phyloP scores from a whole-genome alignment of 2,113 vertebrate species.

The Phoenicopterus ruber region DNA sequence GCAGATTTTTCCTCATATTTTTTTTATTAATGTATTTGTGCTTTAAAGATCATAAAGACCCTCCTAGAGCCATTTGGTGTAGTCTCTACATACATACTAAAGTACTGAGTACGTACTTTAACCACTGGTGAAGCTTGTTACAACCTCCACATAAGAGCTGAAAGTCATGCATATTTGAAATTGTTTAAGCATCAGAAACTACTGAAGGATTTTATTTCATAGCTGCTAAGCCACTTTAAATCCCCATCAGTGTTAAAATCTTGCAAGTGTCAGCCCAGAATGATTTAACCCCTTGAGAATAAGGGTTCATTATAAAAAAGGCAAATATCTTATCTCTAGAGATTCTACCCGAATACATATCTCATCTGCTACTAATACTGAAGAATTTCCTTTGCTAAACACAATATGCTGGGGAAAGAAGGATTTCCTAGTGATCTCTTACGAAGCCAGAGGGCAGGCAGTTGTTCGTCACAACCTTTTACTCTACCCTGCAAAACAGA shows the following conservation, averaged over 20 bases:
- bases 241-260: slow-evolving; percentile 27
- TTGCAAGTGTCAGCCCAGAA: slow-evolving; percentile 5
- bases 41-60: slow-evolving; percentile 3
- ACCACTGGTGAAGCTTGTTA: not conserved
- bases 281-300: not conserved
- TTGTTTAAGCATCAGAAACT: slow-evolving; percentile 35
- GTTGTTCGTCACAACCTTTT: not conserved
- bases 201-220: slow-evolving; percentile 6
- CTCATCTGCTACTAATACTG: not conserved
- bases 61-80: not conserved
- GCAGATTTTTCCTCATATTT: not conserved
- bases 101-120: not conserved
- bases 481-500: not conserved
- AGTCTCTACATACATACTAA: not conserved
- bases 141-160: not conserved
- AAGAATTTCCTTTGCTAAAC: not conserved
- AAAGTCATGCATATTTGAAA: slow-evolving; percentile 42
- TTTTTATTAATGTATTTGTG: slow-evolving; percentile 12
- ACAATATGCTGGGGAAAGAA: not conserved
- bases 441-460: not conserved
- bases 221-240: slow-evolving; percentile 33
- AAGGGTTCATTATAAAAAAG: not conserved
- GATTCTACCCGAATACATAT: not conserved
- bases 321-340: not conserved
- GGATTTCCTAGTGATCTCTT: not conserved